Evolutionary conservation across 2,888 invertebrate genomes (phyloP).

Genomic region (Desoria tigrina): DNA sequence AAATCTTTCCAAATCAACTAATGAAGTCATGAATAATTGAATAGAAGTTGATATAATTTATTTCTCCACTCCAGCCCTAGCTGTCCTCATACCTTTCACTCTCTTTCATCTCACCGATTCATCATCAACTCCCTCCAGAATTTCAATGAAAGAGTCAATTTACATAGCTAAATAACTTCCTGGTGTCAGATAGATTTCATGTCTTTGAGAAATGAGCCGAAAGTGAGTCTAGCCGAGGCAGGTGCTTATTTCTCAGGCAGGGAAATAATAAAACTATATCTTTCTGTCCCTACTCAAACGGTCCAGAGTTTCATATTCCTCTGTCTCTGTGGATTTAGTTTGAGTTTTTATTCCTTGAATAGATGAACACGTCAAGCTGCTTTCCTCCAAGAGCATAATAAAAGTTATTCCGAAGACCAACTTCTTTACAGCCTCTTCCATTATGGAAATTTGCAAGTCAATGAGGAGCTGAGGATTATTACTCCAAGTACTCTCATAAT

Average conservation of each 20-base stretch:
- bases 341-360: not conserved
- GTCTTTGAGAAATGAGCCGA: constrained; percentile 5
- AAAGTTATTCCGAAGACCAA: constrained; percentile 15
- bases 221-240: not conserved
- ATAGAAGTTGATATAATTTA: not conserved
- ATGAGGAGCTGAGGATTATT: constrained; percentile 50
- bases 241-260: not conserved
- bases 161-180: constrained; percentile 9
- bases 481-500: constrained; percentile 41
- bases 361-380: constrained; percentile 10
- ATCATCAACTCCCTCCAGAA: too few species aligned
- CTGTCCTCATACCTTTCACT: too few species aligned
- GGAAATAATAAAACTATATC: constrained; percentile 1
- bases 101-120: too few species aligned
- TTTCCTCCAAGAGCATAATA: constrained; percentile 28
- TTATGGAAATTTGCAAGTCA: constrained; percentile 51
- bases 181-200: constrained; percentile 10
- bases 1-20: too few species aligned
- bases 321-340: constrained; percentile 5
- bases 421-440: constrained; percentile 34
- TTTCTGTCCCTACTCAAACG: not conserved
- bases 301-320: constrained; percentile 1
- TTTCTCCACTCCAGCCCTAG: not conserved
- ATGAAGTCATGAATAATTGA: not conserved
- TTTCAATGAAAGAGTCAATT: constrained; percentile 6